Evolutionary conservation across 2,113 vertebrate species (phyloP).

Genomic region (Chaetorhynchus papuensis): DNA sequence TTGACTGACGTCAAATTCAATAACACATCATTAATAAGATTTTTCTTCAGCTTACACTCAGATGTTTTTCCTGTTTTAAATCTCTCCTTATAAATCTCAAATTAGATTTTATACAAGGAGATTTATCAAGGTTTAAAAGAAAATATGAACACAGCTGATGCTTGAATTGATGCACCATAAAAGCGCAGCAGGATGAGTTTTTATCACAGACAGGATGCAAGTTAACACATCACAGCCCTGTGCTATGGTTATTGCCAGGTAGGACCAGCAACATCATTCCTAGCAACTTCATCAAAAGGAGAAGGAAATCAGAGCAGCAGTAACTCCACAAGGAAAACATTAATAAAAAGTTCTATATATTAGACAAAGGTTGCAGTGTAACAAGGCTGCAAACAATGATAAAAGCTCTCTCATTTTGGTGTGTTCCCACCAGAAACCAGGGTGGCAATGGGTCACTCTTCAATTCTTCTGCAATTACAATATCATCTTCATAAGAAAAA

Average conservation of each 20-base stretch:
- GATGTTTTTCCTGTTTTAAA: slow-evolving; percentile 3
- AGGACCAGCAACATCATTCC: not conserved
- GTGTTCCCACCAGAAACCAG: not conserved
- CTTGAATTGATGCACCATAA: not conserved
- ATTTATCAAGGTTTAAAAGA: not conserved
- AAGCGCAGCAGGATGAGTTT: not conserved
- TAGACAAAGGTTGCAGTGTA: not conserved
- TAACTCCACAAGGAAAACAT: not conserved
- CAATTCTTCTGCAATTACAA: not conserved
- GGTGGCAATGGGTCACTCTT: fast-evolving
- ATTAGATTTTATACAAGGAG: slow-evolving; percentile 17
- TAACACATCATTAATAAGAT: slow-evolving; percentile 7
- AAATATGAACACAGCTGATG: not conserved
- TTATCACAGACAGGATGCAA: not conserved
- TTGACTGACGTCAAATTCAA: slow-evolving; percentile 11
- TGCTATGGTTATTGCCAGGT: not conserved
- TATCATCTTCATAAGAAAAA: not conserved
- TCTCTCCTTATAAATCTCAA: slow-evolving; percentile 30
- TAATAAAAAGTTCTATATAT: not conserved
- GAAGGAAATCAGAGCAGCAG: not conserved
- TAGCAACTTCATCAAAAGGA: not conserved
- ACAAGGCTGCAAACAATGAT: not conserved
- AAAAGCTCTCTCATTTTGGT: not conserved
- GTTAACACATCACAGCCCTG: not conserved
- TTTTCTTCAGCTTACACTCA: not conserved